A percentile compares a stretch with the other conserved stretches of the same genome.
These are phyloP conservation scores for Cyanoliseus patagonus DNA, from an alignment of 2,113 vertebrate species.

Conservation along the genomic window DNA sequence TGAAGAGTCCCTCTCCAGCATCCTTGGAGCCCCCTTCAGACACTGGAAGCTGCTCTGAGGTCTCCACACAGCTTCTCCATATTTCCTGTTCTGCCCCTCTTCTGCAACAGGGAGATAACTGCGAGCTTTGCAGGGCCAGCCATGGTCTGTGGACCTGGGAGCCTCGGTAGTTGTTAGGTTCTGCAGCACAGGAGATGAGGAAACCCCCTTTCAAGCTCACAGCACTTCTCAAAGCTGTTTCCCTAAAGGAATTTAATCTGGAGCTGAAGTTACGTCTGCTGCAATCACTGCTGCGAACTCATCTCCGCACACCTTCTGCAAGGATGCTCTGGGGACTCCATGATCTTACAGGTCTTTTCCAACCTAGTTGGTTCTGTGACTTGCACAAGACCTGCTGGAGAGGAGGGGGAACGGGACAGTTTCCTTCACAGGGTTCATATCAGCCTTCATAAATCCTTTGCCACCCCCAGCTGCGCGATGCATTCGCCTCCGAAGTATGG, in stretches of 20 bases:
- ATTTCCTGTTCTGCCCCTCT: neutral
- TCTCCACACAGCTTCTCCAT: neutral
- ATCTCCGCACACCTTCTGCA: neutral
- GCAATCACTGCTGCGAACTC: neutral
- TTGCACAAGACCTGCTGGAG: neutral
- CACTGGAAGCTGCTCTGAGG: neutral
- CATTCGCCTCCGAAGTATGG: neutral
- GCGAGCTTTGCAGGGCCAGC: neutral
- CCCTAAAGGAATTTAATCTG: neutral
- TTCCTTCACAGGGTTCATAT: neutral
- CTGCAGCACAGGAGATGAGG: accelerated
- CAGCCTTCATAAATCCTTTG: neutral
- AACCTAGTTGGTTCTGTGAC: neutral
- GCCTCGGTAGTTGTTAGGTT: accelerated
- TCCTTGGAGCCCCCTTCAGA: neutral
- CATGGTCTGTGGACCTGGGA: neutral
- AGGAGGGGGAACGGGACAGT: neutral
- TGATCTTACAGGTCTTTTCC: neutral
- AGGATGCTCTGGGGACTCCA: neutral
- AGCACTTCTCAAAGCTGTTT: neutral
- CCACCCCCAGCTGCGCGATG: accelerated
- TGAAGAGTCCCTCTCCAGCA: neutral
- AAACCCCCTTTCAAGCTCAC: neutral
- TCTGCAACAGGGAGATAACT: neutral
- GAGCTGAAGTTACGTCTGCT: neutral